Conservation (phyloP, 2,888 invertebrate genomes). For the Endomychus coccineus region DNA sequence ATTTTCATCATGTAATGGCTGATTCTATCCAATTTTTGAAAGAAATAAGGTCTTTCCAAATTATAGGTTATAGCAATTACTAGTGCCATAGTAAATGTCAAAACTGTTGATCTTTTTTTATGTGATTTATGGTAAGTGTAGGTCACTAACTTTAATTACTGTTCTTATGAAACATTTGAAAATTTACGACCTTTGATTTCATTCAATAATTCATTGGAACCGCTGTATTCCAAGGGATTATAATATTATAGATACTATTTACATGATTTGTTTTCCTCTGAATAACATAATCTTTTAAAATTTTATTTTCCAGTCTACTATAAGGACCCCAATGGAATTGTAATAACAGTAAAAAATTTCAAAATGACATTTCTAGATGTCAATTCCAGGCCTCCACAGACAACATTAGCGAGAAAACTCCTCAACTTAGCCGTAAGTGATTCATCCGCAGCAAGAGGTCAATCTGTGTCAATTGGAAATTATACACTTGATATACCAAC, state of each 20-base stretch:
- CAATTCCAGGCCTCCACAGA: slow-evolving; percentile 72
- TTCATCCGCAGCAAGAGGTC: slow-evolving; percentile 32
- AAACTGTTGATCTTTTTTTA: too few relatives aligned
- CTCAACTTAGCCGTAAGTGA: slow-evolving; percentile 52
- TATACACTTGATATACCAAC: slow-evolving; percentile 63
- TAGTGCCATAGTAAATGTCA: too few relatives aligned
- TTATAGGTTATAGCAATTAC: too few relatives aligned
- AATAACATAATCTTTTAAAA: background rate
- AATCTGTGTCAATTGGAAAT: slow-evolving; percentile 36
- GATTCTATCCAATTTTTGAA: too few relatives aligned
- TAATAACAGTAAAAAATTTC: slow-evolving; percentile 65
- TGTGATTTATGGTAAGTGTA: too few relatives aligned
- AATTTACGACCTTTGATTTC: too few relatives aligned
- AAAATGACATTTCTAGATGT: slow-evolving; percentile 76
- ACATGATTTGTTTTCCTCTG: background rate
- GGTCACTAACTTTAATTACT: too few relatives aligned
- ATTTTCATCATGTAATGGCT: too few relatives aligned
- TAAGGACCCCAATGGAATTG: slow-evolving; percentile 72
- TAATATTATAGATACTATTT: background rate
- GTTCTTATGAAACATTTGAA: too few relatives aligned
- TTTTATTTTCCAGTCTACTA: slow-evolving; percentile 59
- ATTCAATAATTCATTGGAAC: too few relatives aligned
- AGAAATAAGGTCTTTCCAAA: too few relatives aligned
- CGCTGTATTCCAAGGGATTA: too few relatives aligned
- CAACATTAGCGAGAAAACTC: slow-evolving; percentile 73